These are phyloP conservation scores for Amblyornis subalaris DNA, from an alignment of 2,113 vertebrate species.

Conservation along the genomic window DNA sequence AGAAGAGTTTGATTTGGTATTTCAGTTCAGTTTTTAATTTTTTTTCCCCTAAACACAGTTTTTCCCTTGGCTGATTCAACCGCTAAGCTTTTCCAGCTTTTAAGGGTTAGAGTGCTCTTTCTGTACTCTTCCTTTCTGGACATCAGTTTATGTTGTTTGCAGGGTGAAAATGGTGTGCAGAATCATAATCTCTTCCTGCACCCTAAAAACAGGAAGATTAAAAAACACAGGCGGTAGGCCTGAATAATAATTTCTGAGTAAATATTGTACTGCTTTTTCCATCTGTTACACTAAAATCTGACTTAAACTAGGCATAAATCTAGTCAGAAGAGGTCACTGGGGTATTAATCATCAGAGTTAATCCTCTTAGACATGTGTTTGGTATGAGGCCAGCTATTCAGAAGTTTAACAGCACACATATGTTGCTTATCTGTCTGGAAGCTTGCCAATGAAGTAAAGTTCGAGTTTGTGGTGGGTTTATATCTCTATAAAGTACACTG, in stretches of 20 bases:
- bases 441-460: neutral
- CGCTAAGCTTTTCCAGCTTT: neutral
- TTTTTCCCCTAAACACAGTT: neutral
- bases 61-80: neutral
- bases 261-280: constrained; percentile 29
- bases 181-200: neutral
- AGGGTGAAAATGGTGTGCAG: neutral
- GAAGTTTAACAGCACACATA: neutral
- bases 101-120: neutral
- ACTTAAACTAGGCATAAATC: constrained; percentile 5
- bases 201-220: neutral
- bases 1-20: neutral
- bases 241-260: constrained; percentile 4
- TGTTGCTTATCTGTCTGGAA: constrained; percentile 14
- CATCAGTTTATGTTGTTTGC: neutral
- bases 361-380: constrained; percentile 25
- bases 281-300: constrained; percentile 31
- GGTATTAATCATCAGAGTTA: neutral
- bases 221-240: neutral
- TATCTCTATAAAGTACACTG: neutral
- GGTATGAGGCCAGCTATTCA: constrained; percentile 14
- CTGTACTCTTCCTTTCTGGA: neutral
- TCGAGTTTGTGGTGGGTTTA: neutral
- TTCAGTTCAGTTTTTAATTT: neutral
- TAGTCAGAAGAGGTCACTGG: constrained; percentile 26